Percentiles rank a stretch among this genome's conserved stretches.
Conservation (phyloP, 2,797 vertebrate species). For the Cyclura pinguis region DNA sequence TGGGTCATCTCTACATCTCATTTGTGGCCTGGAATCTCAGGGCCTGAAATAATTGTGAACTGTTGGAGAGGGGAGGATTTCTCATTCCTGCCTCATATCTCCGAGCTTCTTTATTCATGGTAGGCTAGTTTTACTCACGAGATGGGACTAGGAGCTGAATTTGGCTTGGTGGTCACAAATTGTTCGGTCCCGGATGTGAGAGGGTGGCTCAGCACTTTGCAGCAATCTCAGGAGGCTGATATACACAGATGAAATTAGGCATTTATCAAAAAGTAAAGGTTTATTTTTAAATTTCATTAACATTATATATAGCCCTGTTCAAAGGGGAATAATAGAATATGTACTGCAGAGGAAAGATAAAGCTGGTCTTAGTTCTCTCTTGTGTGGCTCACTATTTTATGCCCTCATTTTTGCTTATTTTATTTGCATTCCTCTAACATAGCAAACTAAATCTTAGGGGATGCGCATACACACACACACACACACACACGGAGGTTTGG, state of each 20-base stretch:
- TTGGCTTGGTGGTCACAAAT: neutral
- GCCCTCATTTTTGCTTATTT: constrained; percentile 60
- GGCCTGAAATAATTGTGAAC: too few relatives aligned
- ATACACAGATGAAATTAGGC: constrained; percentile 50
- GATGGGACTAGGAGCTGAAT: neutral
- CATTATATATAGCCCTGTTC: constrained; percentile 61
- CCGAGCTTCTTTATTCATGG: neutral
- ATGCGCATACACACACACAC: neutral
- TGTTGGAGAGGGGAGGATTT: neutral
- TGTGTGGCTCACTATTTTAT: constrained; percentile 48
- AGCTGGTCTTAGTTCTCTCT: constrained; percentile 32
- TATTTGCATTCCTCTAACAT: constrained; percentile 55
- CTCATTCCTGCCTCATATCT: neutral
- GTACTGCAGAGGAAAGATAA: constrained; percentile 57
- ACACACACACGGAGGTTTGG: neutral
- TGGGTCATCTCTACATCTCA: too few relatives aligned
- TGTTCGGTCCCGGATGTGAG: neutral
- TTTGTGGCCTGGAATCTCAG: too few relatives aligned
- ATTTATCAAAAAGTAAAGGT: constrained; percentile 52
- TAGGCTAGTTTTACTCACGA: neutral
- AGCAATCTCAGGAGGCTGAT: constrained; percentile 3
- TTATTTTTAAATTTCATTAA: constrained; percentile 63
- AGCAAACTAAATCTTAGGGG: constrained; percentile 54
- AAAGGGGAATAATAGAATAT: constrained; percentile 53
- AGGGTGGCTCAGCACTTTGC: neutral